Evolutionary conservation across 2,888 invertebrate genomes (phyloP), one percentile per base, ranked within the genome.

Genomic region (Bursaphelenchus okinawaensis): DNA sequence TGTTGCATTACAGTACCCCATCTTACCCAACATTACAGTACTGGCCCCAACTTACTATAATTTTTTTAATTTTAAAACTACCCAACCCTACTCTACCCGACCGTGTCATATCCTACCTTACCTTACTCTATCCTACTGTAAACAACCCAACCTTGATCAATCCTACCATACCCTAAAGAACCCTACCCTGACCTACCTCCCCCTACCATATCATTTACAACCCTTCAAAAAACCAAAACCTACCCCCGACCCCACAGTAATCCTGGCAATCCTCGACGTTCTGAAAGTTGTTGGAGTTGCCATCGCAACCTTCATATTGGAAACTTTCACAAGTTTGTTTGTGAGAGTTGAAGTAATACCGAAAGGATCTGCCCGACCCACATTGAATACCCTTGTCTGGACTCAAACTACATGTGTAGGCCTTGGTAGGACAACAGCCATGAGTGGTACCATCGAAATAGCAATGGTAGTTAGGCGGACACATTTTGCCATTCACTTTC

Each of bases 231-330:
- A 22, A 27, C 16, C n/a, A 56, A 20, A 24, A 54, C 9, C 1
- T 61, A 76, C 76, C 79, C 12, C 79, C 79, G 16, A 77, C 75
- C 51, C 78, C 80, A 65, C 80, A 80, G 55, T 76, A 80, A 12
- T 73, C 69, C 26, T 80, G 76, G 28, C 80, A 80, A 51, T 75
- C 72, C 40, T 75, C 76, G 7, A 73, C 65, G 12, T 70, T 71
- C 23, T 76, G 68, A 63, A 79, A 79, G 55, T 78, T 77, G 60
- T 79, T 79, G 8, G 72, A 55, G 62, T 62, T 62, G 63, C 62
- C 61, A 62, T 80, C 78, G 55, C 80, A 80, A 3, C 79, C 80
- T 54, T 76, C 74, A 58, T 76, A 80, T 58, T 77, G 75, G 72
- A 80, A 80, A 0, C 73, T 73, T 40, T 78, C 76, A 59, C 79